Evolutionary conservation across 1,140 invertebrate species (phyloP), one percentile per base, ranked within the genome.

Genomic region (Paramacrobiotus metropolitanus): DNA sequence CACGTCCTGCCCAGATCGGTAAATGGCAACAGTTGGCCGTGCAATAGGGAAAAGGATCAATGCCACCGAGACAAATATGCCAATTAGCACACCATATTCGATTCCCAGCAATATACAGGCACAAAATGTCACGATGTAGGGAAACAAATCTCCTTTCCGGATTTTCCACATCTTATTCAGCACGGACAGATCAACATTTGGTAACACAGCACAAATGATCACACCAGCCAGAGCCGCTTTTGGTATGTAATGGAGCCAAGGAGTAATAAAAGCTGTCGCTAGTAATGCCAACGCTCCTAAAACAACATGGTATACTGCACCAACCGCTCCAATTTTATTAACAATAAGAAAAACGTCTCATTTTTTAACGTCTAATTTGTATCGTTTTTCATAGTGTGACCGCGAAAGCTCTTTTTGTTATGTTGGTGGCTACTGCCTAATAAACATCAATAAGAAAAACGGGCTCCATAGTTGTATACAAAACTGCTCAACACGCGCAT

Each of bases 151-250:
- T 9, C 48, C 48, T 24, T 55, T 55, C 9, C 48, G 48, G 24
- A 55, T 24, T 24, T 55, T 55, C 48, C 48, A 55, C 48, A 55
- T 55, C 4, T 55, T 55, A 24, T 24, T 24, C 9, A 28, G 9
- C 9, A 55, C 24, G 48, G 9, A 18, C 4, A 55, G 24, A 24
- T 75, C 73, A 24, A 75, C 65, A 70, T 74, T 75, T 62, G 71
- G 71, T 59, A 74, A 64, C 2, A 76, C 73, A 61, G 75, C 72
- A 21, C 66, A 68, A 31, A 76, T 75, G 63, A 76, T 75, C 59
- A 76, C 73, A 59, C 73, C 72, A 21, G 72, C 70, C 29, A 76
- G 65, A 2, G 72, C 69, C 3, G 74, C 64, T 24, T 70, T 70
- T 0, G 75, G 75, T 60, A 76, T 73, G 65, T 72, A 76, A 59